Base-by-base conservation (phyloP, 2,888 invertebrate species). In the Heteromyza rotundicornis region DNA sequence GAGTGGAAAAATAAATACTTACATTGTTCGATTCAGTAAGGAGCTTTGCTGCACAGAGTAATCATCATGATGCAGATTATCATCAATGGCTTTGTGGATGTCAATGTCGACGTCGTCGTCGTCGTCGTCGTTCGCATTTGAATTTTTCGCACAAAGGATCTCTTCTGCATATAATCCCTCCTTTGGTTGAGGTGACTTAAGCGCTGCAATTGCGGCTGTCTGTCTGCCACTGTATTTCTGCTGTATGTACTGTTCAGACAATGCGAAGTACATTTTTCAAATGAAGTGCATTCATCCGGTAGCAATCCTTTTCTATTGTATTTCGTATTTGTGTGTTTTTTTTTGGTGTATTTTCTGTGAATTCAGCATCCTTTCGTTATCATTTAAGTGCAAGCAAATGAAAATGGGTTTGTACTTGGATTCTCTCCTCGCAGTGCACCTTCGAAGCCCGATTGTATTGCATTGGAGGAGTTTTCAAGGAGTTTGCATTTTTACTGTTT, bases 341-440 rank as follows among this genome's bases (percentile, higher is more conserved):
- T 69, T 55, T 57, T 44, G 10, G 44, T 57, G 19, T 57, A 56
- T 20, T 16, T 44, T 10, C 16, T 57, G 47, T 47, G 44, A 12
- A 36, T 52, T 40, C 22, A 49, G 24, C 17, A 57, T 52, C 24
- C 35, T 59, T 14, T 16, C 44, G 24, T 59, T 74, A 63, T 63
- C 66, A 58, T 20, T 47, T 40, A 47, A 74, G 75, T 69, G 72
- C 56, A 69, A 63, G 68, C 64, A 76, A 76, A 74, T 75, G 76
- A 76, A 73, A 73, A 76, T 76, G 72, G 74, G 75, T 74, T 76
- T 68, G 68, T 76, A 67, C 76, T 73, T 72, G n/a, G n/a, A n/a
- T n/a, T n/a, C n/a, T 76, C 75, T 75, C 74, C 76, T 74, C 74
- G 75, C 69, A 75, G 69, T 73, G 73, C 74, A 75, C 74, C 74